These are phyloP conservation scores for Gadus chalcogrammus DNA, from an alignment of 2,113 vertebrate species.

Conservation along the genomic window DNA sequence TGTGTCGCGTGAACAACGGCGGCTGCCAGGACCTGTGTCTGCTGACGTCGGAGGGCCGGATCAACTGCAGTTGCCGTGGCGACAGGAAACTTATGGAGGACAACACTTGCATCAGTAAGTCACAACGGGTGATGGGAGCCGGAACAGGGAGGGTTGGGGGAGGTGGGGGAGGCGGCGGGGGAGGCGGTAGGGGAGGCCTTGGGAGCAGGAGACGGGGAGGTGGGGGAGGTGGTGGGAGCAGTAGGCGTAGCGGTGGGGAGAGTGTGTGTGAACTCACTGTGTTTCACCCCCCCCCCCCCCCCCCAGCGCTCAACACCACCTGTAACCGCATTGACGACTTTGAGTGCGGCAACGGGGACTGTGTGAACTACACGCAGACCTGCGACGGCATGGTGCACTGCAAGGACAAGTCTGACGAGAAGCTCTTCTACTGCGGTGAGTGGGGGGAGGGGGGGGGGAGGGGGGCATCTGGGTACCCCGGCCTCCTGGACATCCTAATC, in stretches of 20 bases:
- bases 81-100: conserved; percentile 89
- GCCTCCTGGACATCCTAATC: too few species aligned
- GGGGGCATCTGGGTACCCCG: too few species aligned
- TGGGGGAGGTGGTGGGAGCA: too few species aligned
- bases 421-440: conserved; percentile 93
- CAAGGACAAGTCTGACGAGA: conserved; percentile 98
- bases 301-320: conserved; percentile 83
- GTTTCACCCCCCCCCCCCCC: background rate
- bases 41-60: conserved; percentile 85
- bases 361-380: conserved; percentile 89
- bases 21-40: conserved; percentile 95
- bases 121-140: background rate
- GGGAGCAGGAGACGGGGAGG: too few species aligned
- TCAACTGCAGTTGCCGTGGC: conserved; percentile 93
- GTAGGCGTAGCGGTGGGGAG: too few species aligned
- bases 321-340: conserved; percentile 87
- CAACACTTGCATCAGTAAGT: conserved; percentile 86
- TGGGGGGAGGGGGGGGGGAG: background rate
- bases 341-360: conserved; percentile 95
- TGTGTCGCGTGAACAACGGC: conserved; percentile 86
- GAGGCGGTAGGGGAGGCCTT: too few species aligned
- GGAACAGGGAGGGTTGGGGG: background rate
- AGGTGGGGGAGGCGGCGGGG: background rate
- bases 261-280: too few species aligned
- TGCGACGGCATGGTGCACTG: conserved; percentile 89